Conservation (phyloP, 1,140 invertebrate species). For the Drosophila bipectinata region DNA sequence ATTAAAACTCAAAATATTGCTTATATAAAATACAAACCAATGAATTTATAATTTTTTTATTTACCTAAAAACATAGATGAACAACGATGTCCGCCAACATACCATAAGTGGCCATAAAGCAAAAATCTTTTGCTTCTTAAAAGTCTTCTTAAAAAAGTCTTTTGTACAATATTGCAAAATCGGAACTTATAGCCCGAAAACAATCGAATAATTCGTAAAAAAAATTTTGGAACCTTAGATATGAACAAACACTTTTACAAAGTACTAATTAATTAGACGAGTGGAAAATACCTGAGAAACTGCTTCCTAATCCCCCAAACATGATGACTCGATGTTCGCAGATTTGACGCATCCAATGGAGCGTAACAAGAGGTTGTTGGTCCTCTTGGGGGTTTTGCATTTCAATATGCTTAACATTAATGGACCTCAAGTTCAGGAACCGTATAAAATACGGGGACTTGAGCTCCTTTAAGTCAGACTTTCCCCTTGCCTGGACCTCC, state of each 20-base stretch:
- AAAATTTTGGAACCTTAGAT: background rate
- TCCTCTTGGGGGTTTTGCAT: constrained; percentile 35
- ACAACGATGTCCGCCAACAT: too few relatives aligned
- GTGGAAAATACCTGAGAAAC: background rate
- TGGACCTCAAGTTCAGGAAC: constrained; percentile 56
- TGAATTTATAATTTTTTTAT: too few relatives aligned
- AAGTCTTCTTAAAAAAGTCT: too few relatives aligned
- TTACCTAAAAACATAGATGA: too few relatives aligned
- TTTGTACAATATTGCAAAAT: too few relatives aligned
- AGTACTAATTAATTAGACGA: background rate
- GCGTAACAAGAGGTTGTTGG: constrained; percentile 42
- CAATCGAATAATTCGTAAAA: too few relatives aligned
- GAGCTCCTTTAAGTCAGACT: constrained; percentile 43
- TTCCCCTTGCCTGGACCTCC: background rate
- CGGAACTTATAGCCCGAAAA: background rate
- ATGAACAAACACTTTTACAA: background rate
- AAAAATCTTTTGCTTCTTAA: too few relatives aligned
- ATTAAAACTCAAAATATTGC: too few relatives aligned
- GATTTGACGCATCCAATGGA: constrained; percentile 47
- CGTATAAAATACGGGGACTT: constrained; percentile 64
- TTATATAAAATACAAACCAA: too few relatives aligned
- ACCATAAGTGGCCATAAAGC: too few relatives aligned
- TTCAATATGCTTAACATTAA: constrained; percentile 59
- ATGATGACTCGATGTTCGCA: constrained; percentile 21
- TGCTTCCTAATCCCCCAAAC: constrained; percentile 23